These are phyloP conservation scores for Vulpes lagopus DNA, from an alignment of 2,113 vertebrate genomes.

Conservation along the genomic window DNA sequence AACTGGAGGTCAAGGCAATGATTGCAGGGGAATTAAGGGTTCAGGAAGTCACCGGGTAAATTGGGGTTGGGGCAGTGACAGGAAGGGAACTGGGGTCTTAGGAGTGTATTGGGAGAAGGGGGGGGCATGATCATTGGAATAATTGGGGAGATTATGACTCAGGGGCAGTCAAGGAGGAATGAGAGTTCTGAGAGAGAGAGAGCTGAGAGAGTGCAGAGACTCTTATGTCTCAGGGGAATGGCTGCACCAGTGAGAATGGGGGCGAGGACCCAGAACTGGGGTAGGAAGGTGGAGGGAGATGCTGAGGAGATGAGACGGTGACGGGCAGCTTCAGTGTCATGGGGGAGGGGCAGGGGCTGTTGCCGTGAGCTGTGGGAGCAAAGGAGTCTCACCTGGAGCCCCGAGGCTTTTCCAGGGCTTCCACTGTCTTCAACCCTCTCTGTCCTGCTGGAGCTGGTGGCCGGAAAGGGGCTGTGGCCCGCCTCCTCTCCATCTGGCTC, in stretches of 20 bases:
- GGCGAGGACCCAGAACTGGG: not conserved
- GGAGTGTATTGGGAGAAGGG: not conserved
- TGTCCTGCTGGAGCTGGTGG: not conserved
- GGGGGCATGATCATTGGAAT: not conserved
- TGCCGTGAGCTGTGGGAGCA: not conserved
- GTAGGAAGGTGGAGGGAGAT: not conserved
- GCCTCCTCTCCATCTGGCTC: conserved; percentile 68
- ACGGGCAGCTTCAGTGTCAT: not conserved
- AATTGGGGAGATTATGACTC: not conserved
- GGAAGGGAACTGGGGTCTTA: not conserved
- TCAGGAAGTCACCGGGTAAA: not conserved
- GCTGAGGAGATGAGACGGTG: not conserved
- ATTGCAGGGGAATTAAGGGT: not conserved
- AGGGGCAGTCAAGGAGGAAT: not conserved
- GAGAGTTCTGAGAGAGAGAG: not conserved
- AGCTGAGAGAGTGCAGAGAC: not conserved
- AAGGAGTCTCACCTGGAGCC: not conserved
- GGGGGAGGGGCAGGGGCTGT: not conserved
- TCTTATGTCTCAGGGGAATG: not conserved
- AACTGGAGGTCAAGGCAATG: not conserved
- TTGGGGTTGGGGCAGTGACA: conserved; percentile 20
- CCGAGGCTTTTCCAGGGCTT: not conserved
- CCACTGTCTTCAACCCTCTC: not conserved
- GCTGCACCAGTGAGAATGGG: not conserved
- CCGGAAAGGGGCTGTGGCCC: conserved; percentile 34